A percentile compares a stretch with the other conserved stretches of the same genome.
These are phyloP conservation scores for Nematolebias whitei DNA, from an alignment of 2,113 vertebrate species.

Conservation along the genomic window DNA sequence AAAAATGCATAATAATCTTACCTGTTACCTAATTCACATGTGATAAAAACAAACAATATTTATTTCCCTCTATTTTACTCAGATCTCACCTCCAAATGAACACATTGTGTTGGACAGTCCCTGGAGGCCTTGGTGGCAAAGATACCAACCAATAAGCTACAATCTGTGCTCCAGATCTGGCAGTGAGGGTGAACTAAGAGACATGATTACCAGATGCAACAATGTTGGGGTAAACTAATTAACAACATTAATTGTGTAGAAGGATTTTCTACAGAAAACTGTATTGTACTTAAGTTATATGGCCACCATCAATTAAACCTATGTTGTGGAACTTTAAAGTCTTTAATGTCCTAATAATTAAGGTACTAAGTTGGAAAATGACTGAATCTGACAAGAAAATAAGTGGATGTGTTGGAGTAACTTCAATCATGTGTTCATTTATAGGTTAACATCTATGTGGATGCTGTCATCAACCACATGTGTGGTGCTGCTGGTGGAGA, in stretches of 20 bases:
- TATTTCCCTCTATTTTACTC: conserved; percentile 6
- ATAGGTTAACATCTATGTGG: conserved; percentile 92
- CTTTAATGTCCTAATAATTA: too few relatives aligned
- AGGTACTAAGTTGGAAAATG: too few relatives aligned
- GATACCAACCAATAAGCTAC: conserved; percentile 93
- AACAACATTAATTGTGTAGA: background rate
- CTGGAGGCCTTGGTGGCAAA: conserved; percentile 89
- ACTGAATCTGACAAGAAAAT: background rate
- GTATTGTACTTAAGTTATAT: too few relatives aligned
- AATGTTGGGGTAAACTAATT: conserved; percentile 86
- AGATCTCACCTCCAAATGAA: conserved; percentile 94
- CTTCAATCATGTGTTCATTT: background rate
- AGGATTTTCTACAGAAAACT: too few relatives aligned
- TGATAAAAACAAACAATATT: background rate
- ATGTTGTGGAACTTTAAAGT: too few relatives aligned
- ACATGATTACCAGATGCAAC: conserved; percentile 95
- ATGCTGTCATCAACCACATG: conserved; percentile 94
- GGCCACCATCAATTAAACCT: too few relatives aligned
- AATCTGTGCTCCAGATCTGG: conserved; percentile 92
- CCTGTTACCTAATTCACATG: background rate
- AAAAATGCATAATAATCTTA: too few relatives aligned
- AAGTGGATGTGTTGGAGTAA: background rate
- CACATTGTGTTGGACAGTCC: conserved; percentile 81
- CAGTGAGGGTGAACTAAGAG: conserved; percentile 85
- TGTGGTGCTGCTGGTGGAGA: conserved; percentile 77